Percentiles rank a stretch among this genome's conserved stretches.
phyloP scores from a whole-genome alignment of 2,797 vertebrate genomes.

The Takifugu rubripes region DNA sequence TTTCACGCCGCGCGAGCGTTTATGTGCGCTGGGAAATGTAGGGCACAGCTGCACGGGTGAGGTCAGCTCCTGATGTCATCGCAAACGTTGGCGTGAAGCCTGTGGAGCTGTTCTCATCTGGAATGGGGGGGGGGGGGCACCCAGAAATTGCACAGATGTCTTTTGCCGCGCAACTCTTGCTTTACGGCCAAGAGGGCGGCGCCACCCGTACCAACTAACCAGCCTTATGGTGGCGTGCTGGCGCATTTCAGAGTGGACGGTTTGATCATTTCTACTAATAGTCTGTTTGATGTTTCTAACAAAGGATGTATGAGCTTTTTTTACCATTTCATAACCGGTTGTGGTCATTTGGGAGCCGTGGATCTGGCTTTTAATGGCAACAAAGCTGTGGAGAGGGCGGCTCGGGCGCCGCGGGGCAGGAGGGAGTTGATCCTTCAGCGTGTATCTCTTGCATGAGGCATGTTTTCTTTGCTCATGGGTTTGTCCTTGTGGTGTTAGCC shows the following conservation, averaged over 20 bases:
- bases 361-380: constrained; percentile 31
- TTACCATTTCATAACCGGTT: constrained; percentile 32
- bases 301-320: constrained; percentile 21
- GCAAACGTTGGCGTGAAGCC: constrained; percentile 28
- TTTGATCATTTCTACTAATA: constrained; percentile 12
- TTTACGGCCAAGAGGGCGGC: constrained; percentile 11
- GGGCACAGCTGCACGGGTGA: constrained; percentile 65
- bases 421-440: constrained; percentile 14
- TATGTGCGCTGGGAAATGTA: constrained; percentile 38
- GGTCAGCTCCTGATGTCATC: constrained; percentile 59
- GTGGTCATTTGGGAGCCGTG: constrained; percentile 37
- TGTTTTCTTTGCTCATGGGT: constrained; percentile 27
- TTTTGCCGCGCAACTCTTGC: constrained; percentile 2
- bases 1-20: neutral
- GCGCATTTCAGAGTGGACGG: constrained; percentile 1
- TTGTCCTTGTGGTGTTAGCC: constrained; percentile 7
- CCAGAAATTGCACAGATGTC: constrained; percentile 10
- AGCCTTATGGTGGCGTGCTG: constrained; percentile 18
- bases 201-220: constrained; percentile 36
- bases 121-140: constrained; percentile 10
- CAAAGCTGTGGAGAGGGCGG: constrained; percentile 38
- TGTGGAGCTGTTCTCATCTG: constrained; percentile 22
- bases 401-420: constrained; percentile 21
- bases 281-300: constrained; percentile 27
- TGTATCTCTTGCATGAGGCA: constrained; percentile 34